phyloP scores from a whole-genome alignment of 2,888 invertebrate genomes.

The Microctonus hyperodae region DNA sequence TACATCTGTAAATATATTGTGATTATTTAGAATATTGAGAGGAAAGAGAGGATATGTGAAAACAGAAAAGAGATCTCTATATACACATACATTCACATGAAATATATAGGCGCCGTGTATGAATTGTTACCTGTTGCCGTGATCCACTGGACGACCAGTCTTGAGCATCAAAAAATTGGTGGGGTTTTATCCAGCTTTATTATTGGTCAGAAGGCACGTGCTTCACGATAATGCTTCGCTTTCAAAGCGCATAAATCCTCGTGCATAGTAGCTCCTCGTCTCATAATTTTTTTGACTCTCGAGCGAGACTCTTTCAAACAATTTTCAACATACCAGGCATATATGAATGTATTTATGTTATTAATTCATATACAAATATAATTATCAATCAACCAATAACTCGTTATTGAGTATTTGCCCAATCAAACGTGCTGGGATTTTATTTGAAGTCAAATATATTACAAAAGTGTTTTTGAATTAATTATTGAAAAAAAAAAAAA shows the following conservation, averaged over 20 bases:
- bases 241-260: conserved; percentile 59
- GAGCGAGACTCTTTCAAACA: conserved; percentile 8
- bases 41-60: neutral
- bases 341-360: too few relatives aligned
- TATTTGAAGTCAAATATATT: too few relatives aligned
- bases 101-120: conserved; percentile 23
- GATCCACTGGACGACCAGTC: conserved; percentile 26
- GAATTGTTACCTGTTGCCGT: conserved; percentile 30
- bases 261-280: conserved; percentile 40
- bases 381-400: too few relatives aligned
- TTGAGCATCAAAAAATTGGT: conserved; percentile 34
- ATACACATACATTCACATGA: conserved; percentile 7
- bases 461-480: too few relatives aligned
- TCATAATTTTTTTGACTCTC: conserved; percentile 54
- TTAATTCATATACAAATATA: too few relatives aligned
- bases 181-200: conserved; percentile 40
- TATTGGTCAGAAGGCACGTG: conserved; percentile 61
- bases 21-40: too few relatives aligned
- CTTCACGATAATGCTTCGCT: conserved; percentile 58
- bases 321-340: too few relatives aligned
- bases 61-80: neutral
- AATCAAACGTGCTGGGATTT: too few relatives aligned
- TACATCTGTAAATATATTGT: too few relatives aligned
- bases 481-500: neutral
- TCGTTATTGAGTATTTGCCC: too few relatives aligned